These are phyloP conservation scores for Pseudomugil gertrudae DNA, from an alignment of 2,797 vertebrate genomes.

Conservation along the genomic window DNA sequence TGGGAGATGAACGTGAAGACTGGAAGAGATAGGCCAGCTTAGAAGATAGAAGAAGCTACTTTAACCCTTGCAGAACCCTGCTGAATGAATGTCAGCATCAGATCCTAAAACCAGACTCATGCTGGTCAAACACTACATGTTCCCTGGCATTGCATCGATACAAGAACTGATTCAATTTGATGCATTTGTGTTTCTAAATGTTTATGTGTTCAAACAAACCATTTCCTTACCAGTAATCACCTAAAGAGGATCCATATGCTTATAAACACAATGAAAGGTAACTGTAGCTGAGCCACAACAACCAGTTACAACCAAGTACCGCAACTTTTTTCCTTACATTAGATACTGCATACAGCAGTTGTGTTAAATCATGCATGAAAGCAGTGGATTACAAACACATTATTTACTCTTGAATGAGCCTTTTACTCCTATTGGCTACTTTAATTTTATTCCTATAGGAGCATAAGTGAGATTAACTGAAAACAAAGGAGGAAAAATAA, in stretches of 20 bases:
- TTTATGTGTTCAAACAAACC: background rate
- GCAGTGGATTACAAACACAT: background rate
- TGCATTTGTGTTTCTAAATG: background rate
- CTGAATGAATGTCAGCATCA: background rate
- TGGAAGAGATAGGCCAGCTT: slow-evolving; percentile 35
- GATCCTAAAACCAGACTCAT: background rate
- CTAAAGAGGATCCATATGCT: background rate
- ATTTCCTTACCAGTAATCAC: background rate
- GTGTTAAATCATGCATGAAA: background rate
- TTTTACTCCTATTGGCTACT: background rate
- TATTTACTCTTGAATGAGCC: background rate
- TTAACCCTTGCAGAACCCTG: slow-evolving; percentile 55
- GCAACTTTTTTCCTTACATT: too few relatives aligned
- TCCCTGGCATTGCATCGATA: background rate
- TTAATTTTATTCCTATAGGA: background rate
- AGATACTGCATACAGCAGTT: too few relatives aligned
- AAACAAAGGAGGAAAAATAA: slow-evolving; percentile 26
- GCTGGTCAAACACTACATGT: background rate
- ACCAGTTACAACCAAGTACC: background rate
- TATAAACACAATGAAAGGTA: slow-evolving; percentile 53
- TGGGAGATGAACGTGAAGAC: background rate
- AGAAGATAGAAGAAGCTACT: slow-evolving; percentile 46
- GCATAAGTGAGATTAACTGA: slow-evolving; percentile 21
- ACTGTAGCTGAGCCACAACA: slow-evolving; percentile 10
- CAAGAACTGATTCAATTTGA: background rate